Evolutionary conservation across 1,140 invertebrate genomes (phyloP).

Genomic region (Adoxophyes honmai): DNA sequence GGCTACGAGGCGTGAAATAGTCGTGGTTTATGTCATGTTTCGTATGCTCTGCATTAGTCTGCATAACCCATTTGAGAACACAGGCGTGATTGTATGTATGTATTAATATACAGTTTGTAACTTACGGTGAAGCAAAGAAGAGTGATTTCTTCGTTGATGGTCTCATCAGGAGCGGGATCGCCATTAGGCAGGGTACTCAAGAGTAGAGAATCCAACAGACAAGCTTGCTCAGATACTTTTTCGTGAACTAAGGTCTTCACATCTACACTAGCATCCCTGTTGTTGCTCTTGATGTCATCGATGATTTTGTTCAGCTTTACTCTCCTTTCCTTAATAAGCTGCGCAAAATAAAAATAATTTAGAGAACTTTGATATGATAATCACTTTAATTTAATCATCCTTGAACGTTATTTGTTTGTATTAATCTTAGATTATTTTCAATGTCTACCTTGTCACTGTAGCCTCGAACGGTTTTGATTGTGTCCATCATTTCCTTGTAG

Average conservation of each 20-base stretch:
- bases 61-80: too few species aligned
- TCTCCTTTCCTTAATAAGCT: slow-evolving; percentile 12
- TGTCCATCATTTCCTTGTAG: slow-evolving; percentile 14
- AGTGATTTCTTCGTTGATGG: slow-evolving; percentile 82
- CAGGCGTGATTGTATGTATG: too few species aligned
- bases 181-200: slow-evolving; percentile 15
- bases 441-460: slow-evolving; percentile 5
- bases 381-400: too few species aligned
- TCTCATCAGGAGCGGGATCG: slow-evolving; percentile 77
- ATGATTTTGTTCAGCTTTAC: slow-evolving; percentile 8
- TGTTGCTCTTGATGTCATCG: slow-evolving; percentile 15
- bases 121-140: slow-evolving; percentile 84
- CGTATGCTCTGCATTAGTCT: too few species aligned
- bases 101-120: too few species aligned
- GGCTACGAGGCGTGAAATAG: too few species aligned
- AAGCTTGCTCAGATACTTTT: slow-evolving; percentile 7
- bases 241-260: background rate
- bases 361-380: too few species aligned
- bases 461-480: slow-evolving; percentile 9
- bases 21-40: too few species aligned
- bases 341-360: background rate
- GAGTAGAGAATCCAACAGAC: slow-evolving; percentile 7
- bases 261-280: background rate
- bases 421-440: too few species aligned
- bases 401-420: too few species aligned